Evolutionary conservation across 2,113 vertebrate species (phyloP).

Genomic region (Etheostoma cragini): DNA sequence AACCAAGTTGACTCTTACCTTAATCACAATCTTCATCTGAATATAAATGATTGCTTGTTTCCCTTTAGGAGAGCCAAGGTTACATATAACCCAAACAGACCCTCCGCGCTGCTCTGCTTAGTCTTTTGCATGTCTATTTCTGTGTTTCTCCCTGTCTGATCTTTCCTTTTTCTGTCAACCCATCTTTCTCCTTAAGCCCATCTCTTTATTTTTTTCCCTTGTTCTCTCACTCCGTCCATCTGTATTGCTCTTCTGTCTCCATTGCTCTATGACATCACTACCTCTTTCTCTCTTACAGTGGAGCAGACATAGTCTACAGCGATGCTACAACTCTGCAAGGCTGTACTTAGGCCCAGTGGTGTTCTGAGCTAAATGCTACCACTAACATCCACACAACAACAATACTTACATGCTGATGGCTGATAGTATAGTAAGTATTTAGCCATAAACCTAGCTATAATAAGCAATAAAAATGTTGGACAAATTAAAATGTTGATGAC

Average conservation of each 20-base stretch:
- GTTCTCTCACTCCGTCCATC: not conserved
- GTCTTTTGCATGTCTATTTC: slow-evolving; percentile 21
- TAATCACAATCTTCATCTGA: slow-evolving; percentile 20
- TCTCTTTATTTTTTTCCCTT: not conserved
- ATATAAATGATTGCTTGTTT: slow-evolving; percentile 43
- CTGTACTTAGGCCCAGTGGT: no score
- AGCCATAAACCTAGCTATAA: slow-evolving; percentile 11
- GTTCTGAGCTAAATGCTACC: not conserved
- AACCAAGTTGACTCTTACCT: slow-evolving; percentile 25
- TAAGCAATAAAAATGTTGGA: not conserved
- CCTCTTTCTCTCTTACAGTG: not conserved
- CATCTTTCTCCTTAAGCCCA: slow-evolving; percentile 10
- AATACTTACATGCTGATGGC: not conserved
- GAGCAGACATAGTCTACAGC: not conserved
- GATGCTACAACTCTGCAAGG: not conserved
- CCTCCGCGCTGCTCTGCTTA: not conserved
- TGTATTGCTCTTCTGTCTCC: not conserved
- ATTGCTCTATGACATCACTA: not conserved
- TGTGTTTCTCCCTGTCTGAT: slow-evolving; percentile 5
- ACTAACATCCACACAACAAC: not conserved
- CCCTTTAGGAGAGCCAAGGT: slow-evolving; percentile 1
- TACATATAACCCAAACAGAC: not conserved
- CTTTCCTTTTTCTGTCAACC: slow-evolving; percentile 25
- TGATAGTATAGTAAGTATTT: not conserved
- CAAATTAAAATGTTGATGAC: slow-evolving; percentile 2